Evolutionary conservation across 2,888 invertebrate species (phyloP).

Genomic region (Drosophila phalerata): DNA sequence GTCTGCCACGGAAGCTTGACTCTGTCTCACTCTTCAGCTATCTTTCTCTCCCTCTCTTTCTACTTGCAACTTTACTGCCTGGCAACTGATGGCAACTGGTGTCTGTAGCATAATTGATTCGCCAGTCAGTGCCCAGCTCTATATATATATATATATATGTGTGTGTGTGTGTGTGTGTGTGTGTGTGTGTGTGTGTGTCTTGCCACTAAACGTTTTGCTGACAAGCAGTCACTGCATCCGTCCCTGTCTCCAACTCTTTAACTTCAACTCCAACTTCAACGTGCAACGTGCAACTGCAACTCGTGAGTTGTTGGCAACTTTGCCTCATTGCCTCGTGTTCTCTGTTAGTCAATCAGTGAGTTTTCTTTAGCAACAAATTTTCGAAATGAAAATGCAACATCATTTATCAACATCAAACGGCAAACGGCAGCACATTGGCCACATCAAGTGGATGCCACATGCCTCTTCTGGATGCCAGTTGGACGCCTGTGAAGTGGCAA

Average conservation of each 20-base stretch:
- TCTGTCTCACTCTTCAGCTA: background rate
- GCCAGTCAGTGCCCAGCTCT: conserved; percentile 51
- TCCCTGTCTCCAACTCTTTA: conserved; percentile 30
- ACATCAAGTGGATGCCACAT: conserved; percentile 58
- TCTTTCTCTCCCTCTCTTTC: background rate
- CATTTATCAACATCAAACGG: conserved; percentile 77
- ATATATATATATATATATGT: conserved; percentile 3
- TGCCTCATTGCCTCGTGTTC: conserved; percentile 54
- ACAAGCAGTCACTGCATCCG: conserved; percentile 74
- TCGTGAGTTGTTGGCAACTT: conserved; percentile 45
- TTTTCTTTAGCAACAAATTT: conserved; percentile 78
- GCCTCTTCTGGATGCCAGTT: conserved; percentile 29
- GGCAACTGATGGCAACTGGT: conserved; percentile 64
- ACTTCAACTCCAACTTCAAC: conserved; percentile 17
- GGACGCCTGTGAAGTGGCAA: conserved; percentile 49
- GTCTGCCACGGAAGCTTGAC: conserved; percentile 22
- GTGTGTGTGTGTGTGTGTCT: conserved; percentile 31
- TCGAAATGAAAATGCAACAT: conserved; percentile 80
- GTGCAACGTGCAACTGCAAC: conserved; percentile 16
- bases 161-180: conserved; percentile 28
- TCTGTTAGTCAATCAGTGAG: conserved; percentile 76
- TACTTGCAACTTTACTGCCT: conserved; percentile 29
- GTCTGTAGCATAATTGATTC: conserved; percentile 78
- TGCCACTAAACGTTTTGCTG: conserved; percentile 79
- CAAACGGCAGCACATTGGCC: conserved; percentile 71